Conservation (phyloP, 2,888 invertebrate species). For the Lochmaea capreae region DNA sequence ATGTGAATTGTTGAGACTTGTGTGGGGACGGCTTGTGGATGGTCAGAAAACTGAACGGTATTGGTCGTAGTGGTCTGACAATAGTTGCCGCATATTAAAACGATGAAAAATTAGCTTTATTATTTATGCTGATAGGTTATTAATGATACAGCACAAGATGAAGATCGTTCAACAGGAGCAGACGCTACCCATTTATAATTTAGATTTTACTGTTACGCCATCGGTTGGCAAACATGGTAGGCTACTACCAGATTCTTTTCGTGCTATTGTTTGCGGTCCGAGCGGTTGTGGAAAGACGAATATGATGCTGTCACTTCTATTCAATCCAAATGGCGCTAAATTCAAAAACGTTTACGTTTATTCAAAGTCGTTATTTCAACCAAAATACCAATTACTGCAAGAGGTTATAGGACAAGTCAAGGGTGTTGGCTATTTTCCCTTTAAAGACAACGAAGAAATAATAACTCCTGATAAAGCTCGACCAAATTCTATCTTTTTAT, state of each 20-base stretch:
- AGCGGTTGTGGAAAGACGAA: slow-evolving; percentile 38
- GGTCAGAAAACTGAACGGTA: too few species aligned
- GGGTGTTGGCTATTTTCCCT: slow-evolving; percentile 33
- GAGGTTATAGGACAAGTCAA: neutral
- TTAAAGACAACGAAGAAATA: too few species aligned
- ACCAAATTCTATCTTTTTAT: too few species aligned
- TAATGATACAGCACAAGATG: too few species aligned
- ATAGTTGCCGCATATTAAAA: too few species aligned
- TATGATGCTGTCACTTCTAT: slow-evolving; percentile 19
- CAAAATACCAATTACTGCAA: neutral
- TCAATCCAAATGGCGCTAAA: slow-evolving; percentile 16
- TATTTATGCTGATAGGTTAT: too few species aligned
- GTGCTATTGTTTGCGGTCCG: slow-evolving; percentile 30
- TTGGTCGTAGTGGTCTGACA: too few species aligned
- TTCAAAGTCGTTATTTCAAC: neutral
- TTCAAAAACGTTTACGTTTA: neutral
- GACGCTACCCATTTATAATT: neutral
- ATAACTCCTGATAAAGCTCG: too few species aligned
- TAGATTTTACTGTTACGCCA: too few species aligned
- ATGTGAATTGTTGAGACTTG: too few species aligned
- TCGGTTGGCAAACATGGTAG: slow-evolving; percentile 20
- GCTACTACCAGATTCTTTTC: slow-evolving; percentile 31
- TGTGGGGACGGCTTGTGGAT: too few species aligned
- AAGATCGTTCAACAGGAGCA: neutral
- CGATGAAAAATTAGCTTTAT: too few species aligned